Evolutionary conservation across 2,888 invertebrate genomes (phyloP).

Genomic region (Eumerus sabulonum): DNA sequence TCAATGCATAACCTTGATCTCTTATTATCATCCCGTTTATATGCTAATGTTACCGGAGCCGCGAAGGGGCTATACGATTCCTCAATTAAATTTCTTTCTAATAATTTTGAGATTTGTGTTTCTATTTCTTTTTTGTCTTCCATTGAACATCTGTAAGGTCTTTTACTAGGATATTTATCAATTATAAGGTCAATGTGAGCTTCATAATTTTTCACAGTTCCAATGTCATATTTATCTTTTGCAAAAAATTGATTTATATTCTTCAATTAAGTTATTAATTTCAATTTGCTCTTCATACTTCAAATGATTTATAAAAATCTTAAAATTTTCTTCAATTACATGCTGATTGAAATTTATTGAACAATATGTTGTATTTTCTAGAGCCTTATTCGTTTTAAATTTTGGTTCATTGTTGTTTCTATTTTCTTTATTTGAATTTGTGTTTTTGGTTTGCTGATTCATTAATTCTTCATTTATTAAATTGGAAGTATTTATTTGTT

Average conservation of each 20-base stretch:
- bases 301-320: slow-evolving; percentile 32
- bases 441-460: too few species aligned
- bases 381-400: slow-evolving; percentile 2
- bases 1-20: too few species aligned
- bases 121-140: slow-evolving; percentile 65
- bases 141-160: slow-evolving; percentile 62
- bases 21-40: too few species aligned
- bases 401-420: not conserved
- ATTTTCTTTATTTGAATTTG: not conserved
- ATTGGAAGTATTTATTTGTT: slow-evolving; percentile 16
- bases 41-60: slow-evolving; percentile 66
- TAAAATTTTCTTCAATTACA: slow-evolving; percentile 36
- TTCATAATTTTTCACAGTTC: slow-evolving; percentile 70
- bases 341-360: slow-evolving; percentile 60
- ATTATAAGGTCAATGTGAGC: slow-evolving; percentile 67
- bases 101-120: slow-evolving; percentile 55
- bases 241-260: slow-evolving; percentile 68
- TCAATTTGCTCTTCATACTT: slow-evolving; percentile 36
- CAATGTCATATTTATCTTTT: slow-evolving; percentile 71
- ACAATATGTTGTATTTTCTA: slow-evolving; percentile 14
- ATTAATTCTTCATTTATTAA: not conserved
- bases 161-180: slow-evolving; percentile 67
- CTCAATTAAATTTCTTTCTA: slow-evolving; percentile 53
- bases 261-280: slow-evolving; percentile 66
- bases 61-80: slow-evolving; percentile 66